Base-by-base conservation (phyloP, 2,797 vertebrate genomes). In the Uromys caudimaculatus region DNA sequence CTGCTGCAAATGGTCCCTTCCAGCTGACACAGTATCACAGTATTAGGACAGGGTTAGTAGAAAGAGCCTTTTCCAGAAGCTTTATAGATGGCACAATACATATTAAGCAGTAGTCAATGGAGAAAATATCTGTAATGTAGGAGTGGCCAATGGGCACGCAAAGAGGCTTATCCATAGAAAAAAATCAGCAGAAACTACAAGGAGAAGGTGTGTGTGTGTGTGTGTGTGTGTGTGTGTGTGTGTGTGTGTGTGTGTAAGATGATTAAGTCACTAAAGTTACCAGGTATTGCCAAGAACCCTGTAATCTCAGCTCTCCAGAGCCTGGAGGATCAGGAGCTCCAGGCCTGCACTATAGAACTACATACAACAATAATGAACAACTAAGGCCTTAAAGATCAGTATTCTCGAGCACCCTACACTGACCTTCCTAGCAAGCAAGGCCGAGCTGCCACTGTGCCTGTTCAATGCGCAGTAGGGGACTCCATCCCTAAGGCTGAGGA, bases 31-130 rank as follows among this genome's bases (percentile, higher is more conserved):
- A 7, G 69, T 73, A 32, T 91, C 90, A 35, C 0, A 14, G 56
- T 73, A n/a, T 92, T 67, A 93, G 76, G 44, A 50, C 79, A 90
- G 84, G 64, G 82, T 88, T 90, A 69, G 35, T 38, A 76, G 64
- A 47, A 44, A 38, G n/a, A 41, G 78, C 95, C 73, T 67, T 83
- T 93, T 85, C 84, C 86, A 82, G 75, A 41, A 88, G 56, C 81
- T 47, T 91, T 84, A 35, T 0, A 78, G 67, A 35, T 12, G 10
- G 87, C 50, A 5, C 21, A 58, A 58, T 19, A 54, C 56, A 21
- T 6, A 56, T 88, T 52, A 71, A 89, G 41, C 62, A 91, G 64
- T 35, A 73, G 47, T 54, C 41, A 76, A 89, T 76, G 60, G 78
- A 81, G 54, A 47, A 32, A 47, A 35, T 54, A 60, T 67, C 67